A percentile compares a stretch with the other conserved stretches of the same genome.
phyloP scores from a whole-genome alignment of 2,888 invertebrate genomes.

The Limulus polyphemus region DNA sequence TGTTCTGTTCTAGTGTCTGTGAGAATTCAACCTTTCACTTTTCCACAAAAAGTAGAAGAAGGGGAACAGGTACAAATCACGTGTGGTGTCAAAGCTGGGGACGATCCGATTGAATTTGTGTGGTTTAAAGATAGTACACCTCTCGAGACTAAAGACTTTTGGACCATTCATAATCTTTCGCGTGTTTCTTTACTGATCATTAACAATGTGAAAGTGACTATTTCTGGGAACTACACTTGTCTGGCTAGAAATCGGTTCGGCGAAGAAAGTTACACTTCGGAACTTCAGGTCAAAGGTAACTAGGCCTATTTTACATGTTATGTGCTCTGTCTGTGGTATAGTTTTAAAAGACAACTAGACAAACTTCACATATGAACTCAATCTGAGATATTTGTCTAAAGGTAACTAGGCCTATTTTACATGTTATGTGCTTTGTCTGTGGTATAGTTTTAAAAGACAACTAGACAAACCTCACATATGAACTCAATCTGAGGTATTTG shows the following conservation, averaged over 20 bases:
- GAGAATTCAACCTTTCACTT: background rate
- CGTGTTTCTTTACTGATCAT: conserved; percentile 4
- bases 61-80: background rate
- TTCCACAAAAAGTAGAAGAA: background rate
- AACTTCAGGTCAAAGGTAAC: conserved; percentile 17
- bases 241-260: conserved; percentile 9
- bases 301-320: too few relatives aligned
- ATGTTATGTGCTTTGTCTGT: too few relatives aligned
- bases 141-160: too few relatives aligned
- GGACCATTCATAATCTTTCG: too few relatives aligned
- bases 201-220: conserved; percentile 8
- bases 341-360: too few relatives aligned
- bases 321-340: too few relatives aligned
- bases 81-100: background rate
- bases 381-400: too few relatives aligned
- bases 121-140: conserved; percentile 10
- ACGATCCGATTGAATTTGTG: background rate
- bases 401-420: conserved; percentile 6
- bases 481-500: too few relatives aligned
- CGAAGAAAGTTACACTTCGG: conserved; percentile 8
- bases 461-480: too few relatives aligned
- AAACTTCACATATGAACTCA: too few relatives aligned
- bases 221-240: conserved; percentile 20
- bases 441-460: too few relatives aligned
- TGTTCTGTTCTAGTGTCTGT: background rate